A percentile compares a stretch with the other conserved stretches of the same genome.
These are phyloP conservation scores for Macrobrachium nipponense DNA, from an alignment of 1,140 invertebrate genomes.

Conservation along the genomic window DNA sequence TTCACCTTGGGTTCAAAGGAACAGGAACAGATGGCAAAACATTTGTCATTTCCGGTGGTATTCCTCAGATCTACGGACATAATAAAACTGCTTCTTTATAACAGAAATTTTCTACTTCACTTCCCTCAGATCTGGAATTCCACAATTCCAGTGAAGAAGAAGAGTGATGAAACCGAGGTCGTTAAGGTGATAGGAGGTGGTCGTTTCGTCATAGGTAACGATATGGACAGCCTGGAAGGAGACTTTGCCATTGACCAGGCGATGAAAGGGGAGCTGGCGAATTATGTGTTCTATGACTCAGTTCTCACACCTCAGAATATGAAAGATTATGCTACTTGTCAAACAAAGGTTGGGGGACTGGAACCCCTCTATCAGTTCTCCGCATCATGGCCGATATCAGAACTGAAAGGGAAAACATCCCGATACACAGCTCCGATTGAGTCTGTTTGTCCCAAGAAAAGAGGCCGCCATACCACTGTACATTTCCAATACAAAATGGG, in stretches of 20 bases:
- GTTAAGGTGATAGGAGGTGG: constrained; percentile 12
- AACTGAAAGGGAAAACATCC: too few relatives aligned
- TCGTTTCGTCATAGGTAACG: constrained; percentile 17
- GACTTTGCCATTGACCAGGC: neutral
- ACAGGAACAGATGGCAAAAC: too few relatives aligned
- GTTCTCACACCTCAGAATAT: constrained; percentile 15
- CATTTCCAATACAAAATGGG: constrained; percentile 19
- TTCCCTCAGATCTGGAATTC: too few relatives aligned
- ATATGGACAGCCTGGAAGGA: constrained; percentile 21
- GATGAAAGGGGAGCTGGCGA: constrained; percentile 23
- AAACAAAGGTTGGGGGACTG: neutral
- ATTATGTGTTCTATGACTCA: constrained; percentile 29
- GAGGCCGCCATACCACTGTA: neutral
- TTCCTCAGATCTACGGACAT: too few relatives aligned
- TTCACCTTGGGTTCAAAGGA: neutral
- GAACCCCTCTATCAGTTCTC: too few relatives aligned
- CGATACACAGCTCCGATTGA: too few relatives aligned
- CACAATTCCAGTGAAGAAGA: too few relatives aligned
- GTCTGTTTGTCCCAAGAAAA: neutral
- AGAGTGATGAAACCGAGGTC: too few relatives aligned
- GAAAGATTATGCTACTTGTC: constrained; percentile 1
- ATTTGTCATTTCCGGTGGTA: too few relatives aligned
- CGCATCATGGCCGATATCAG: too few relatives aligned
- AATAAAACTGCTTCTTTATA: too few relatives aligned
- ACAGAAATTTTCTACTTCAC: too few relatives aligned